Base-by-base conservation (phyloP, 2,797 vertebrate genomes). In the Sylvia borin region DNA sequence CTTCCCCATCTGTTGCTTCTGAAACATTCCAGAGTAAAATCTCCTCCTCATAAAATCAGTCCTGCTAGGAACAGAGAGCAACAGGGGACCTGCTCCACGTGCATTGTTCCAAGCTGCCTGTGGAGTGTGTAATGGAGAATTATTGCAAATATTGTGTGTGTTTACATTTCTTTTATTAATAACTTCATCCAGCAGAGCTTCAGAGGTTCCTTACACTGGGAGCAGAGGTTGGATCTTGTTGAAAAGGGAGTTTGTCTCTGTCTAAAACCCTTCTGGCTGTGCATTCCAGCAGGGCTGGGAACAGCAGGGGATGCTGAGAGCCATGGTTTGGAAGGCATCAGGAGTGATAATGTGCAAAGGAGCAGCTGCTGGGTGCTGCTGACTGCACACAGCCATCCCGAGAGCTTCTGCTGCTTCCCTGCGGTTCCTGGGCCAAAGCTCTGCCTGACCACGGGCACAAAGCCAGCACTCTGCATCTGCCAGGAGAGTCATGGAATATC, bases 1-100 rank as follows among this genome's bases (percentile, higher is more conserved):
- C 76, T 75, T 88, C 73, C 47, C 93, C 95, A 90, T 88, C 85
- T 91, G 91, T 71, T 67, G 57, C 64, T 51, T 86, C 93, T 65
- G 76, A 88, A 88, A 68, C 18, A 31, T 45, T 92, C 73, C 61
- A 90, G 72, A 92, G 75, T 21, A 94, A 79, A 88, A 83, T 73
- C 71, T 85, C 71, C 29, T 40, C 74, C 64, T 48, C 64, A 82
- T 54, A 58, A 75, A 82, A 70, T 34, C 22, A 57, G 51, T 36
- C 10, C 24, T 34, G 60, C 17, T 51, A 61, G 70, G 64, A 76
- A 8, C 43, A 85, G 64, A 45, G 77, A 91, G 48, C 60, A 57
- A 66, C 1, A 3, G 58, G 80, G 40, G 68, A 75, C 36, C 60
- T 16, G 3, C 71, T 96, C 26, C 72, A 55, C 2, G 3, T 65